These are phyloP conservation scores for Chaenodraco wilsoni DNA, from an alignment of 2,797 vertebrate species.

Conservation along the genomic window DNA sequence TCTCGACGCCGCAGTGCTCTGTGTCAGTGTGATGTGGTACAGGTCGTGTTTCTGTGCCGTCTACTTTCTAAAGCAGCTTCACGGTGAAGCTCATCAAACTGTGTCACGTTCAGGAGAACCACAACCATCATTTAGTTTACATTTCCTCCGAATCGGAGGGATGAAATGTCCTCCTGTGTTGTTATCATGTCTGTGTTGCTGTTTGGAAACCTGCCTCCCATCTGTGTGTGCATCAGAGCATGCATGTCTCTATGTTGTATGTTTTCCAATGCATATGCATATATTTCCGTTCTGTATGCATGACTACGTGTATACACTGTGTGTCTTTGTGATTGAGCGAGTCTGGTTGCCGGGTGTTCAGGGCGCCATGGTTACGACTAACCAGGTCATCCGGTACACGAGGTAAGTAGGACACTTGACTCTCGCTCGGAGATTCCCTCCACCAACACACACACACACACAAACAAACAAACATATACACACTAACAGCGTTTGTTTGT, in stretches of 20 bases:
- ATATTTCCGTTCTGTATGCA: constrained; percentile 47
- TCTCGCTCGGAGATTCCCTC: constrained; percentile 38
- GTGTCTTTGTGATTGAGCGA: constrained; percentile 31
- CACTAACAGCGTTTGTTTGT: constrained; percentile 20
- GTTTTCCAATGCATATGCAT: constrained; percentile 43
- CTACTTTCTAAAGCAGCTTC: constrained; percentile 11
- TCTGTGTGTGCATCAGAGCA: constrained; percentile 33
- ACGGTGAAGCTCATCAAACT: neutral
- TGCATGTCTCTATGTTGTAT: constrained; percentile 11
- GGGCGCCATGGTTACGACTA: constrained; percentile 58
- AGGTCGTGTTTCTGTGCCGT: constrained; percentile 18
- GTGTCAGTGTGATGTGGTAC: constrained; percentile 9
- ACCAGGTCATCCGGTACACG: constrained; percentile 65
- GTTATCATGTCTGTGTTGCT: neutral
- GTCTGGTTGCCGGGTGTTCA: constrained; percentile 36
- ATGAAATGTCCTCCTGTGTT: neutral
- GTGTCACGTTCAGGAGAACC: neutral
- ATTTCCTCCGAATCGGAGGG: constrained; percentile 16
- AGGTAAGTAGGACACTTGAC: constrained; percentile 71
- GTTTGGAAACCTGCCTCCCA: constrained; percentile 8
- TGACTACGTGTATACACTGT: constrained; percentile 44
- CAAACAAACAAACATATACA: constrained; percentile 14
- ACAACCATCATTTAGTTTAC: neutral
- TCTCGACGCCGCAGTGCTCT: constrained; percentile 2
- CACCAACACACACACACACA: constrained; percentile 14